Conservation (phyloP, 2,888 invertebrate genomes). For the Aromia moschata region DNA sequence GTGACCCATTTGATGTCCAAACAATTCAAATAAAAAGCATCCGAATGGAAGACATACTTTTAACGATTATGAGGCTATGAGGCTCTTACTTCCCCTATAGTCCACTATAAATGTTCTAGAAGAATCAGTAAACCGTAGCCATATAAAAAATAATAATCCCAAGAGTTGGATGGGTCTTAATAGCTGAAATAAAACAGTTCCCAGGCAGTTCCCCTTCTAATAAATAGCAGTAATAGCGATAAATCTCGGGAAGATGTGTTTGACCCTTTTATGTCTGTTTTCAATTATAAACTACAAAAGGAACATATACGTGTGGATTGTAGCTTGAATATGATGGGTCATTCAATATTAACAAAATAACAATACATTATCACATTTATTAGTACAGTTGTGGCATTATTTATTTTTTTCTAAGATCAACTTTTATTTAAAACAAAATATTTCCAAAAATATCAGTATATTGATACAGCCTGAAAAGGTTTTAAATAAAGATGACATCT, state of each 20-base stretch:
- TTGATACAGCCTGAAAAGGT: too few relatives aligned
- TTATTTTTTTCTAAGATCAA: too few relatives aligned
- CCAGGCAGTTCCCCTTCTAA: not conserved
- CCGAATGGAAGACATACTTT: not conserved
- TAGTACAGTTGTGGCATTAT: too few relatives aligned
- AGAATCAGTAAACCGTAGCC: not conserved
- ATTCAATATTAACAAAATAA: not conserved
- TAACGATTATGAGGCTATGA: not conserved
- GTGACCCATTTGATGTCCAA: not conserved
- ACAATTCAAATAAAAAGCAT: not conserved
- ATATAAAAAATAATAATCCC: slow-evolving; percentile 5
- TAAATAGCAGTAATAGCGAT: not conserved
- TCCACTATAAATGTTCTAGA: not conserved
- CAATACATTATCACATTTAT: too few relatives aligned
- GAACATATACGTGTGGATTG: not conserved
- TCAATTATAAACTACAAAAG: slow-evolving; percentile 1
- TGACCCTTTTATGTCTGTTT: slow-evolving; percentile 2
- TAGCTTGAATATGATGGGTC: not conserved
- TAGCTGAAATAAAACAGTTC: not conserved
- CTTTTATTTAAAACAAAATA: too few relatives aligned
- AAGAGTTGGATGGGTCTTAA: not conserved
- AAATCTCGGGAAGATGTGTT: not conserved
- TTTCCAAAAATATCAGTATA: too few relatives aligned
- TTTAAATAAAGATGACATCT: too few relatives aligned
- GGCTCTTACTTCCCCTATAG: not conserved